Percentiles rank a stretch among this genome's conserved stretches.
These are phyloP conservation scores for Himalopsyche japonica DNA, from an alignment of 2,888 invertebrate species.

Conservation along the genomic window DNA sequence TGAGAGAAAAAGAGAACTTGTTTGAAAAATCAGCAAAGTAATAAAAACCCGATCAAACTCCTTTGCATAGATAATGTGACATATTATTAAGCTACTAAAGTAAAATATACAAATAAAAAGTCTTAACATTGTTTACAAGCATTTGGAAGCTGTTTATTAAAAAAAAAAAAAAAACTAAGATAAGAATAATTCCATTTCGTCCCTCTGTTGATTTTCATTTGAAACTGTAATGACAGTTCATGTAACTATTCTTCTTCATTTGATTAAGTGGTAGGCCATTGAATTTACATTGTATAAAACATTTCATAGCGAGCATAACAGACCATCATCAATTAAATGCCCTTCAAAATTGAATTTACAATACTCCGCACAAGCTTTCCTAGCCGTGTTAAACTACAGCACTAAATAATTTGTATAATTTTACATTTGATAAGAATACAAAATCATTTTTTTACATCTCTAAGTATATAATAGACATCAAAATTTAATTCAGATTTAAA, in stretches of 20 bases:
- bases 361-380: not conserved
- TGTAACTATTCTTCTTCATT: not conserved
- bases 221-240: not conserved
- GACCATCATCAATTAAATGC: not conserved
- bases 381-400: not conserved
- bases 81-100: not conserved
- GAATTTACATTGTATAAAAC: not conserved
- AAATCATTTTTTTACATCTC: not conserved
- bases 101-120: not conserved
- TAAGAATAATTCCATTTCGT: not conserved
- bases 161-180: not conserved
- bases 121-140: not conserved
- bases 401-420: not conserved
- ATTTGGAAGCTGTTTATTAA: not conserved
- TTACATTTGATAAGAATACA: not conserved
- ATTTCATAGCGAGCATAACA: not conserved
- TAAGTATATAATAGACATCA: conserved; percentile 3
- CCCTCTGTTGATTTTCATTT: not conserved
- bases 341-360: not conserved
- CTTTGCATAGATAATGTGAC: not conserved
- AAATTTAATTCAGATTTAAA: not conserved
- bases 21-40: not conserved
- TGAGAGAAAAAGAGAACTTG: no score
- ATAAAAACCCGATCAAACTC: not conserved
- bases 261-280: not conserved